These are phyloP conservation scores for Lymantria monacha DNA, from an alignment of 2,888 invertebrate species.

Conservation along the genomic window DNA sequence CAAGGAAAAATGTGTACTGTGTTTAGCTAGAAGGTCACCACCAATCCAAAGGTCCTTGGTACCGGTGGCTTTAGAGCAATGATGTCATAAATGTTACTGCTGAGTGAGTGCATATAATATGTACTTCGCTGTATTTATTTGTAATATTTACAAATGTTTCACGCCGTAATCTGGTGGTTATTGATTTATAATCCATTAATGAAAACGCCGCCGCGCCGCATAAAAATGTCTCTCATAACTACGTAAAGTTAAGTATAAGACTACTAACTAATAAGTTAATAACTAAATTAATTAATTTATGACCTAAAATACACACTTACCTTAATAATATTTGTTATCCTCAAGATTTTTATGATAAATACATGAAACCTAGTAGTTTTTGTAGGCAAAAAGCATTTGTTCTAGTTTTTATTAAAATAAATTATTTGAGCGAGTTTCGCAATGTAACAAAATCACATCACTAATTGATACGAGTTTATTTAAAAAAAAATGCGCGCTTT, in stretches of 20 bases:
- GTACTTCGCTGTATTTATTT: no score
- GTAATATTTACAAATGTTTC: no score
- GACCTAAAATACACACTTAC: constrained; percentile 36
- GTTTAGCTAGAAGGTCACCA: no score
- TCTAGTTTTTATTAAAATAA: neutral
- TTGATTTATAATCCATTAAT: neutral
- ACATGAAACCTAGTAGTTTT: constrained; percentile 46
- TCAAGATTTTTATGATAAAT: constrained; percentile 44
- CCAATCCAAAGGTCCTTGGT: no score
- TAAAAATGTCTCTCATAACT: no score
- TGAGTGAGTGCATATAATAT: no score
- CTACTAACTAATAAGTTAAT: no score
- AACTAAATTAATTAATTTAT: no score
- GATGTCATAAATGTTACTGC: no score
- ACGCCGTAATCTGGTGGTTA: neutral
- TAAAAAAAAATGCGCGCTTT: constrained; percentile 34
- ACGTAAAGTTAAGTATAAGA: no score
- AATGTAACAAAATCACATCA: constrained; percentile 51
- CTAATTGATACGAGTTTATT: constrained; percentile 44
- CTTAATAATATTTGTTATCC: constrained; percentile 41
- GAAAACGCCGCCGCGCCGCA: neutral
- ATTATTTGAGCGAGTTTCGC: constrained; percentile 25
- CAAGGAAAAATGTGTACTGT: no score
- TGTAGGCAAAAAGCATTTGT: neutral
- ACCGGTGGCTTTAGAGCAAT: no score